These are phyloP conservation scores for Microvelia longipes DNA, from an alignment of 1,140 invertebrate species.

Conservation along the genomic window DNA sequence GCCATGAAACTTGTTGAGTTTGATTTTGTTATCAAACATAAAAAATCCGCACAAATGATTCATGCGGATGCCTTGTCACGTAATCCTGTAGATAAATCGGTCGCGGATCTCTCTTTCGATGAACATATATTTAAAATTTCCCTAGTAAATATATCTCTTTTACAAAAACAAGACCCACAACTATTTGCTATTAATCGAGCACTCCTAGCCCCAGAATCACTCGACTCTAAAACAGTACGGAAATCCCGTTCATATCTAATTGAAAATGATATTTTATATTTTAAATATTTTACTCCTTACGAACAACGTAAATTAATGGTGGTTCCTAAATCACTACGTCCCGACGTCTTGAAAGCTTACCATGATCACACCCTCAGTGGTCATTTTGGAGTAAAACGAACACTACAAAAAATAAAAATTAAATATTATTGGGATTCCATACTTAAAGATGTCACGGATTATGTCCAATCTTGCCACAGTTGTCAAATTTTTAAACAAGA, in stretches of 20 bases:
- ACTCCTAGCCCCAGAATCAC: not conserved
- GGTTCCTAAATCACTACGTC: not conserved
- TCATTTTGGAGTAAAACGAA: not conserved
- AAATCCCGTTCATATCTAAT: not conserved
- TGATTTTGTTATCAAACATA: not conserved
- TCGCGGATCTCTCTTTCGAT: not conserved
- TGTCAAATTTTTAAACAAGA: not conserved
- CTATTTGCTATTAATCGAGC: not conserved
- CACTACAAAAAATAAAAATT: not conserved
- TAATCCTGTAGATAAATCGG: not conserved
- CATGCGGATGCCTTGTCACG: not conserved
- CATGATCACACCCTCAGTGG: not conserved
- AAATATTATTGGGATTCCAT: not conserved
- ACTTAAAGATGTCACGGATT: not conserved
- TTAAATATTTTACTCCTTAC: not conserved
- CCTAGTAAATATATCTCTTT: not conserved
- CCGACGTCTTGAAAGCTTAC: not conserved
- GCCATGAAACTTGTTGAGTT: not conserved
- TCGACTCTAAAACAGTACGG: not conserved
- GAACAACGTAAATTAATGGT: not conserved
- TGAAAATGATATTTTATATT: not conserved
- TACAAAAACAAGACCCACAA: not conserved
- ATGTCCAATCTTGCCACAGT: not conserved
- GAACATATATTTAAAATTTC: not conserved
- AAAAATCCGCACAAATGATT: not conserved